phyloP scores from a whole-genome alignment of 2,797 vertebrate species.

The Smutsia gigantea region DNA sequence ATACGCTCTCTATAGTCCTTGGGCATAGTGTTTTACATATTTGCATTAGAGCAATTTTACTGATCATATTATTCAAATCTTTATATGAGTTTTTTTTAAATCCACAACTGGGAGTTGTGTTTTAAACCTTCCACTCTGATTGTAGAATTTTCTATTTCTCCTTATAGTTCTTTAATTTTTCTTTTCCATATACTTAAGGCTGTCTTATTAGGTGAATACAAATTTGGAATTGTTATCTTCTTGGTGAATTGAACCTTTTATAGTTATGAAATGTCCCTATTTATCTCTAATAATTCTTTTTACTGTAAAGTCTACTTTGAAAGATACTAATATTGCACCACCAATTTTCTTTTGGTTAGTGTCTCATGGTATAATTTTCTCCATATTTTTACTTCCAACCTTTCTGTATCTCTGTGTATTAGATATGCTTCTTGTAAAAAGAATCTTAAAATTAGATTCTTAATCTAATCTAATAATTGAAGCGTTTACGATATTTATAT shows the following conservation, averaged over 20 bases:
- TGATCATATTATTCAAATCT: not conserved
- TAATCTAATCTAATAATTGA: not conserved
- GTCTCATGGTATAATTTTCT: not conserved
- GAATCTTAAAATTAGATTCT: not conserved
- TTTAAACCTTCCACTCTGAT: not conserved
- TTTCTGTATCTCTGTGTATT: not conserved
- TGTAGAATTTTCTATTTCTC: not conserved
- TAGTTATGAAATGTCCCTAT: not conserved
- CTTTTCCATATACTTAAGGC: not conserved
- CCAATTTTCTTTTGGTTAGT: not conserved
- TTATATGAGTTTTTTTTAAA: not conserved
- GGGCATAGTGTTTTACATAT: not conserved
- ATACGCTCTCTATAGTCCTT: not conserved
- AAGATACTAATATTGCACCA: not conserved
- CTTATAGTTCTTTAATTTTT: not conserved
- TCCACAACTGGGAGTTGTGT: not conserved
- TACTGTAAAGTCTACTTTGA: not conserved
- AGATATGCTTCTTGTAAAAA: not conserved
- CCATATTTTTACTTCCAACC: not conserved
- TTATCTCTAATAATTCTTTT: slow-evolving; percentile 2
- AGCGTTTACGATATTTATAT: not conserved
- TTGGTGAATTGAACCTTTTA: not conserved
- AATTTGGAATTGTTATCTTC: not conserved
- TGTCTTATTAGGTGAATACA: not conserved
- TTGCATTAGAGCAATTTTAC: not conserved